Base-by-base conservation (phyloP, 2,797 vertebrate species). In the Pangasius larnaudii region DNA sequence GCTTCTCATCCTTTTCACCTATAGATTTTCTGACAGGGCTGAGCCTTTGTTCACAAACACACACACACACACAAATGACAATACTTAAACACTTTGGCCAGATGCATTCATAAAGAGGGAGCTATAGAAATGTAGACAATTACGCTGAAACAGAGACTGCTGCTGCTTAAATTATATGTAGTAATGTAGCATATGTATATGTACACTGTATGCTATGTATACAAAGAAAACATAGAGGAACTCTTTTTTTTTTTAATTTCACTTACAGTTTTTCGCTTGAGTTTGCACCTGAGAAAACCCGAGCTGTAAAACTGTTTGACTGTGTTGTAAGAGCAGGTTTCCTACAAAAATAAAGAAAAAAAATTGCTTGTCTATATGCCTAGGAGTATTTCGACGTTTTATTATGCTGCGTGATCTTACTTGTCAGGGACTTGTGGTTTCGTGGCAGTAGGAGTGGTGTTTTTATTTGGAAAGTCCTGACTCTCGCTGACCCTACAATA, bases 271-370 rank as follows among this genome's bases (percentile, higher is more conserved):
- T 89, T 7, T 89, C 79, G 49, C 22, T 85, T 2, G 86, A 51
- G 59, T 85, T 88, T 46, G 90, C 84, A 1, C 86, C 88, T 27
- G 89, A 88, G 39, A 90, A 91, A 5, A 91, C 91, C 7, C 86
- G 63, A 59, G 85, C 89, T 5, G 88, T 90, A 78, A 91, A 91
- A 33, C 42, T 86, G n/a, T 22, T 86, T n/a, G 80, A 71, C 10
- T 65, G 14, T 42, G 82, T 39, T 59, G 77, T 85, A n/a, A 71
- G 27, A 18, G 24, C 46, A 42, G 88, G 30, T 51, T 88, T 91
- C 84, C 90, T 91, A 63, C 13, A 39, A 71, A 61, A 3, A 39
- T 7, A 39, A 89, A 53, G 2, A 74, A 61, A 27, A 72, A 11
- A 49, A 24, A 56, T 69, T 19, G 33, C 36, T 82, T 14, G 36